A percentile compares a stretch with the other conserved stretches of the same genome.
These are phyloP conservation scores for Phaethornis superciliosus DNA, from an alignment of 2,113 vertebrate species.

Conservation along the genomic window DNA sequence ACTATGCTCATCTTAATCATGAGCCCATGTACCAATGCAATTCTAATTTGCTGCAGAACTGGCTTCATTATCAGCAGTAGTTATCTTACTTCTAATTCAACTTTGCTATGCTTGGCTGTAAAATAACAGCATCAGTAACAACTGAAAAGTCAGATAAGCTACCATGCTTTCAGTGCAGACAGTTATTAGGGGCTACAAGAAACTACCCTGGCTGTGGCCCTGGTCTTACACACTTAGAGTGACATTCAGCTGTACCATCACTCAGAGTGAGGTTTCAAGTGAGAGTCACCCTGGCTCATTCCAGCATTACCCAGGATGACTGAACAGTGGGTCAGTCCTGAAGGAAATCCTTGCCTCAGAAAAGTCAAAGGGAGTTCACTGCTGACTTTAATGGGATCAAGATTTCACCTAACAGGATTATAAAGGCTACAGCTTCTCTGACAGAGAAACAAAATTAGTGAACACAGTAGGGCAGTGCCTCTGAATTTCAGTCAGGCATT, in stretches of 20 bases:
- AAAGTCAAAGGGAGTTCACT: conserved; percentile 8
- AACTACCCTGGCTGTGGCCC: not conserved
- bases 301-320: not conserved
- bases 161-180: not conserved
- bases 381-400: conserved; percentile 3
- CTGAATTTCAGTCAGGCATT: conserved; percentile 59
- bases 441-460: conserved; percentile 47
- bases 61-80: not conserved
- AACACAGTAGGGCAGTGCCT: conserved; percentile 23
- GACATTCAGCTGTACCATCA: not conserved
- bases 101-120: not conserved
- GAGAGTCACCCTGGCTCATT: not conserved
- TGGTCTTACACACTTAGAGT: not conserved
- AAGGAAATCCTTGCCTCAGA: not conserved
- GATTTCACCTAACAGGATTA: conserved; percentile 49
- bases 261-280: not conserved
- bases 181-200: not conserved
- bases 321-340: not conserved
- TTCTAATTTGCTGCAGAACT: not conserved
- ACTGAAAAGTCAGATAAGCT: not conserved
- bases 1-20: not conserved
- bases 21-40: not conserved
- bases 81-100: not conserved
- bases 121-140: not conserved
- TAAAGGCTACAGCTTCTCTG: not conserved